Base-by-base conservation (phyloP, 37 sponge, comb jelly and placozoan species). In the Cladorhizidae sp. region DNA sequence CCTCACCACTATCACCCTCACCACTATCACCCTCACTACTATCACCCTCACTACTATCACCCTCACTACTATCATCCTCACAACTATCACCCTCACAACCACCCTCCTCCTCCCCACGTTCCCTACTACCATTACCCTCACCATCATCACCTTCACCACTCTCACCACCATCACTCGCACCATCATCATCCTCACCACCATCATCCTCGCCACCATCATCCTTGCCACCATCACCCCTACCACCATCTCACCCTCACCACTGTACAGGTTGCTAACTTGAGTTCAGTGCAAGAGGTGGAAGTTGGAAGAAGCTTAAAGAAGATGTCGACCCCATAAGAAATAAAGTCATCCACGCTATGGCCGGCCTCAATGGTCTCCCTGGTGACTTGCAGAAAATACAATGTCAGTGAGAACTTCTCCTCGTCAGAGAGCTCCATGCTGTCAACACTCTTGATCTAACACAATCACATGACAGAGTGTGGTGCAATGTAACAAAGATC, bases 251-350 rank as follows among this genome's bases (percentile, higher is more conserved):
- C 6, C 38, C 29, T 68, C 28, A 35, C 70, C 65, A 15, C 65
- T 25, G 17, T 17, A 54, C 55, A 22, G 26, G 26, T 26, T 17
- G 25, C 62, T 61, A 7, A 65, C 67, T 65, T 65, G 33, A 65
- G 32, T 1, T 65, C 36, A 17, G 14, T 31, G 62, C 77, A n/a
- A 36, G 67, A 65, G 8, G 76, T 36, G 9, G 76, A 20, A 0
- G 32, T 11, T 18, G 86, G 80, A 0, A 83, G 57, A 17, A 91
- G 71, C 15, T 23, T 14, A 1, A 87, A 61, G 26, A 91, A 31
- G 22, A 91, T 84, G 73, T 91, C 92, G 21, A 91, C 69, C 18
- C 92, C 92, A 69, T 87, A 69, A n/a, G 84, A 58, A 2, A 87
- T 79, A 26, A 91, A 64, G 51, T 83, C 76, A 0, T 83, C 76